A percentile compares a stretch with the other conserved stretches of the same genome.
phyloP scores from a whole-genome alignment of 2,888 invertebrate species.

The Cyrtodaria siliqua region DNA sequence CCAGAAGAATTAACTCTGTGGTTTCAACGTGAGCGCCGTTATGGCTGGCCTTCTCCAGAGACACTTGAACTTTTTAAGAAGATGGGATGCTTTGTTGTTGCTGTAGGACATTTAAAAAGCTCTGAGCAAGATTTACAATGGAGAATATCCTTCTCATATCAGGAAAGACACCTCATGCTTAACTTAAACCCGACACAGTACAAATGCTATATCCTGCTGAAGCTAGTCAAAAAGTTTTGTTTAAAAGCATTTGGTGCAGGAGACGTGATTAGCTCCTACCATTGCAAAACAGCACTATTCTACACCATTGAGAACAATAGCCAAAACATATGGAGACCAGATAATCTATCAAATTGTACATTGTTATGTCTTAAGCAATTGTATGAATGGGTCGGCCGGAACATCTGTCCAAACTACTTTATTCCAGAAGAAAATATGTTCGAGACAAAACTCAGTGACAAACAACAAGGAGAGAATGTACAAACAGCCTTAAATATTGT shows the following conservation, averaged over 20 bases:
- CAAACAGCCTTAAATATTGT: too few relatives aligned
- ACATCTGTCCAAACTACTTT: slow-evolving; percentile 25
- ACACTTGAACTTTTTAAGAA: neutral
- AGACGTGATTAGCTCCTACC: slow-evolving; percentile 17
- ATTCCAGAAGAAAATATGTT: slow-evolving; percentile 23
- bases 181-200: slow-evolving; percentile 22
- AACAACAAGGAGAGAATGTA: too few relatives aligned
- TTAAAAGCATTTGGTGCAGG: slow-evolving; percentile 1
- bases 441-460: neutral
- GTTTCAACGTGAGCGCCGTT: neutral
- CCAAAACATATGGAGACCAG: neutral
- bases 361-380: neutral
- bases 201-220: slow-evolving; percentile 39
- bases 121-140: slow-evolving; percentile 14
- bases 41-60: slow-evolving; percentile 6
- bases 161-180: slow-evolving; percentile 31
- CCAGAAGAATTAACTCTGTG: neutral
- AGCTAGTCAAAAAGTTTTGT: slow-evolving; percentile 20
- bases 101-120: slow-evolving; percentile 17
- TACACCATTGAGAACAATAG: slow-evolving; percentile 9
- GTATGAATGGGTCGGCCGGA: slow-evolving; percentile 1
- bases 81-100: slow-evolving; percentile 14
- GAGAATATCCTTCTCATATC: slow-evolving; percentile 30
- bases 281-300: slow-evolving; percentile 22
- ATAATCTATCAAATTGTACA: neutral